Evolutionary conservation across 2,113 vertebrate species (phyloP), one percentile per base, ranked within the genome.

Genomic region (Aleadryas rufinucha): DNA sequence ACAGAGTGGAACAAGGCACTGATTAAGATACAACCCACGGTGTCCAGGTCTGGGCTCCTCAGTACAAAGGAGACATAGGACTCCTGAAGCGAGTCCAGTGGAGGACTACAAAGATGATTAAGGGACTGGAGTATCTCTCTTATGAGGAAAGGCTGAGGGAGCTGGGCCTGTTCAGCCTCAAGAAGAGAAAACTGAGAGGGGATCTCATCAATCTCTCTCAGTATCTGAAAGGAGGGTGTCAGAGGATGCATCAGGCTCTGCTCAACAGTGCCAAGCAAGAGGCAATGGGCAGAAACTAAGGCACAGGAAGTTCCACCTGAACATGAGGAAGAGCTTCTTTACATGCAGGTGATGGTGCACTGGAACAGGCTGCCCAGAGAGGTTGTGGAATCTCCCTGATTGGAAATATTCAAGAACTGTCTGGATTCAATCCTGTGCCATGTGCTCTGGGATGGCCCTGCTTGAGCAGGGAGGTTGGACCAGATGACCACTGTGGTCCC

Each of bases 201-300:
- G 6, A 19, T 21, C 2, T 1, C 1, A 3, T 10, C 39, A 41
- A 3, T 10, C 0, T 41, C 53, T 60, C 2, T 31, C 35, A 41
- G n/a, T 13, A 1, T 27, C 39, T 61, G 39, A 9, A 76, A 54
- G 19, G 10, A 54, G 44, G 18, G 17, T 31, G 17, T 4, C 87
- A 54, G 47, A 54, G 30, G 21, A 9, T 16, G n/a, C 41, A 66
- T 16, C 45, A 47, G 47, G 47, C 30, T 83, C 78, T 76, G 17
- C 41, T 61, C 11, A 1, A 5, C 1, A 4, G 11, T 26, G n/a
- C 9, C 5, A 2, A 61, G 41, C 47, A 54, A 22, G 63, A 47
- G 30, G 63, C 21, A 49, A 9, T 2, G 3, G 24, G 17, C 26
- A 83, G 4, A 61, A 76, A 31, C 9, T 33, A 63, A 41, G 9